Evolutionary conservation across 2,797 vertebrate genomes (phyloP), one percentile per base, ranked within the genome.

Genomic region (Neopelma chrysocephalum): DNA sequence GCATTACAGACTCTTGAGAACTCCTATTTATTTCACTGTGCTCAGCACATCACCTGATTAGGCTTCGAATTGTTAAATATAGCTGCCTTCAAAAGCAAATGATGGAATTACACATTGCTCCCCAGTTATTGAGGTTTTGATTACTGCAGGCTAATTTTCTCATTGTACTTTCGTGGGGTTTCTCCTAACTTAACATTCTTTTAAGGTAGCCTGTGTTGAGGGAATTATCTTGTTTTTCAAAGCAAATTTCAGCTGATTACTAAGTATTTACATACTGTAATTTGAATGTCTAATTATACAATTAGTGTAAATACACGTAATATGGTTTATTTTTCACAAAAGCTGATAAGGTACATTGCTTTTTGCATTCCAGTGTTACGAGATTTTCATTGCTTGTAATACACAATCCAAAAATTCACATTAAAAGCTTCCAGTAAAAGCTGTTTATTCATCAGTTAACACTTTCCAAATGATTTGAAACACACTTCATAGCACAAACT

Each of bases 191-290:
- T 98, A 98, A 96, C 97, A 98, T 98, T 98, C 98, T 98, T 98
- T 98, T 98, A 98, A 98, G 96, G 98, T 97, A 97, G 97, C 96
- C 97, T 97, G 98, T 98, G 98, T 98, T 98, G 97, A 97, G 97
- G 96, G 98, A 98, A 98, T 98, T 98, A 98, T 97, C 97, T 97
- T 98, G 97, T 98, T 98, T 98, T 98, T 98, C 97, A 98, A 98
- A 98, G 97, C 98, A 98, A 98, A 98, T 98, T 98, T 98, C 97
- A 97, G 97, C 95, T 98, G 98, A 98, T 98, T 98, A 98, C 97
- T 97, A 98, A 98, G 98, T 98, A 98, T 98, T 98, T 98, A 98
- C 98, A 98, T 98, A 97, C 97, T 86, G 96, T 97, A 98, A 98
- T 98, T 98, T 98, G 97, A 98, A 98, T 98, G 96, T 96, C 97